These are phyloP conservation scores for Bombus fervidus DNA, from an alignment of 1,140 invertebrate species.

Conservation along the genomic window DNA sequence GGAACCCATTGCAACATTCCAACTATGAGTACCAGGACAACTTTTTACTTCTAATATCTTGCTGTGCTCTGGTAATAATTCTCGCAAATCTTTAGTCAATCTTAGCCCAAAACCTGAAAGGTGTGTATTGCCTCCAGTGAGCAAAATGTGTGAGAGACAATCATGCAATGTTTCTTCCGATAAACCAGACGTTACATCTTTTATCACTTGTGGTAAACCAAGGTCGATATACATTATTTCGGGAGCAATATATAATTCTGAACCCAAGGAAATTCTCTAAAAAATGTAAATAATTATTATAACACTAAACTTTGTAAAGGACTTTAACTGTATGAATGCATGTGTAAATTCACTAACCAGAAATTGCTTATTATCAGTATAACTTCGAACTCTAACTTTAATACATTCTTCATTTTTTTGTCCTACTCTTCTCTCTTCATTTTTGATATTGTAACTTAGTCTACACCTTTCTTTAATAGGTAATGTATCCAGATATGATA, in stretches of 20 bases:
- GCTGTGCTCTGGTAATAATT: constrained; percentile 79
- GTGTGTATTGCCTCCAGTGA: constrained; percentile 83
- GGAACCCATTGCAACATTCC: constrained; percentile 83
- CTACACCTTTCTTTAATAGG: constrained; percentile 81
- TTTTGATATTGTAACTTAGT: constrained; percentile 80
- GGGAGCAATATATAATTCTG: constrained; percentile 82
- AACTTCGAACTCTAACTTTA: constrained; percentile 78
- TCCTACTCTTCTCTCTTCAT: constrained; percentile 74
- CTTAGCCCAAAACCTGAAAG: constrained; percentile 80
- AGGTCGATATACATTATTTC: constrained; percentile 83
- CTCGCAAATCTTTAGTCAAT: constrained; percentile 80
- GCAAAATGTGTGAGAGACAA: constrained; percentile 81
- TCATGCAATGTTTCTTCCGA: constrained; percentile 78
- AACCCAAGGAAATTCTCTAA: constrained; percentile 79
- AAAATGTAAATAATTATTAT: constrained; percentile 44
- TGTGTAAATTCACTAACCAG: constrained; percentile 69
- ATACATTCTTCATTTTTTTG: constrained; percentile 75
- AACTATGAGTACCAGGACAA: constrained; percentile 80
- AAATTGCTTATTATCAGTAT: constrained; percentile 77
- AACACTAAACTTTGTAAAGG: not conserved
- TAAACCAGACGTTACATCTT: constrained; percentile 79
- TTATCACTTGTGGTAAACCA: constrained; percentile 80
- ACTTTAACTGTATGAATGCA: constrained; percentile 2
- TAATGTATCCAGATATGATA: constrained; percentile 80
- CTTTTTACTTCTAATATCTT: constrained; percentile 80